phyloP scores from a whole-genome alignment of 2,797 vertebrate genomes.

The Hirundo rustica region DNA sequence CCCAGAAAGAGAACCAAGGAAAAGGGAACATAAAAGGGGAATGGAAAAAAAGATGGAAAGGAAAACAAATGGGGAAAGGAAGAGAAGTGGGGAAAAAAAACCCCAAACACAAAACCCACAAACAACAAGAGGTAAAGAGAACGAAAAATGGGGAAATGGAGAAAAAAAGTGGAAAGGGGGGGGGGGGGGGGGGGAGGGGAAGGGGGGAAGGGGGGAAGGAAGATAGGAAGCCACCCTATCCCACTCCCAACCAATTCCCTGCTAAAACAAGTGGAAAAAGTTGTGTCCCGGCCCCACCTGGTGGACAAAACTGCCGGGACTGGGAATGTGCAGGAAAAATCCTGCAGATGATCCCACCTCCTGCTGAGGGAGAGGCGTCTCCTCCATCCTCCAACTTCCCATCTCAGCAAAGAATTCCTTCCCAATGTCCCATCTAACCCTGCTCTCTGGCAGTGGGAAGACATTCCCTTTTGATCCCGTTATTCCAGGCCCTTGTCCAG shows the following conservation, averaged over 20 bases:
- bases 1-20: fast-evolving
- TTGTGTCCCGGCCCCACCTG: background rate
- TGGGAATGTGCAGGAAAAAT: background rate
- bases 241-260: background rate
- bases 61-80: background rate
- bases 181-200: too few relatives aligned
- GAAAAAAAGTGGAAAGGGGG: background rate
- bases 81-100: too few relatives aligned
- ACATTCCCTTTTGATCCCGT: background rate
- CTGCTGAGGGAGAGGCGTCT: background rate
- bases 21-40: background rate
- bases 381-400: background rate
- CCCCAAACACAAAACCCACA: too few relatives aligned
- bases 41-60: background rate
- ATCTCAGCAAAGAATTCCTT: background rate
- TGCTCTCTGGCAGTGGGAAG: background rate
- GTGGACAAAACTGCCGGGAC: background rate
- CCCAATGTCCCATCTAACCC: fast-evolving
- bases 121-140: background rate
- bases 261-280: background rate
- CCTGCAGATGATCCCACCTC: background rate
- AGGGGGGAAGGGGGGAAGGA: background rate
- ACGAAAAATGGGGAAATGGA: background rate
- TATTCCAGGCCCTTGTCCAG: background rate
- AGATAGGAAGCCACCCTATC: background rate